Conservation (phyloP, 2,888 invertebrate species). For the Aporophyla nigra region DNA sequence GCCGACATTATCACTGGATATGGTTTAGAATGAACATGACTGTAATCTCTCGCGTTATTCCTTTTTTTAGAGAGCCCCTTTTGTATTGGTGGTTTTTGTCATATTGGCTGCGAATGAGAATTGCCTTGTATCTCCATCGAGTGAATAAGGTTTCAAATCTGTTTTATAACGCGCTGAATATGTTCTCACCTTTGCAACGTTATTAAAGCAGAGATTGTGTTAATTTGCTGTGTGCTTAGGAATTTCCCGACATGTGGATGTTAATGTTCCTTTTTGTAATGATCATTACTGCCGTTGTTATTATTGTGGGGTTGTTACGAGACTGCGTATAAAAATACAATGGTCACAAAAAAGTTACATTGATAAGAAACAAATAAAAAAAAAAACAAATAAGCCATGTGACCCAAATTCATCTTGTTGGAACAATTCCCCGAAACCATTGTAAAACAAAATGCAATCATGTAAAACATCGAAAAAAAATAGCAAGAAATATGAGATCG, state of each 20-base stretch:
- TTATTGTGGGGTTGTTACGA: not conserved
- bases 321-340: not conserved
- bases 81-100: slow-evolving; percentile 66
- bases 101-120: slow-evolving; percentile 65
- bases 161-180: slow-evolving; percentile 50
- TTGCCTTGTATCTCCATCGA: slow-evolving; percentile 53
- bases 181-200: slow-evolving; percentile 50
- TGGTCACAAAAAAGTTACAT: not conserved
- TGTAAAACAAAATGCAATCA: slow-evolving; percentile 72
- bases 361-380: not conserved
- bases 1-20: slow-evolving; percentile 81
- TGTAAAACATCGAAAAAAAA: slow-evolving; percentile 74
- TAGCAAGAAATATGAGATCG: slow-evolving; percentile 84
- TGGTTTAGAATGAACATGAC: slow-evolving; percentile 80
- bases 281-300: slow-evolving; percentile 16
- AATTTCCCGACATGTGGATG: slow-evolving; percentile 13
- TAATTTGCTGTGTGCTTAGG: slow-evolving; percentile 24
- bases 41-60: slow-evolving; percentile 73
- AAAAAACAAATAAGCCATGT: slow-evolving; percentile 4
- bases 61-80: slow-evolving; percentile 65
- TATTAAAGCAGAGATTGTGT: slow-evolving; percentile 54
- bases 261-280: slow-evolving; percentile 41
- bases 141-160: slow-evolving; percentile 53
- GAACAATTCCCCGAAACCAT: slow-evolving; percentile 37
- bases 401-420: slow-evolving; percentile 23